Percentiles rank a stretch among this genome's conserved stretches.
phyloP scores from a whole-genome alignment of 2,888 invertebrate genomes.

The Pseudanteris insignis region DNA sequence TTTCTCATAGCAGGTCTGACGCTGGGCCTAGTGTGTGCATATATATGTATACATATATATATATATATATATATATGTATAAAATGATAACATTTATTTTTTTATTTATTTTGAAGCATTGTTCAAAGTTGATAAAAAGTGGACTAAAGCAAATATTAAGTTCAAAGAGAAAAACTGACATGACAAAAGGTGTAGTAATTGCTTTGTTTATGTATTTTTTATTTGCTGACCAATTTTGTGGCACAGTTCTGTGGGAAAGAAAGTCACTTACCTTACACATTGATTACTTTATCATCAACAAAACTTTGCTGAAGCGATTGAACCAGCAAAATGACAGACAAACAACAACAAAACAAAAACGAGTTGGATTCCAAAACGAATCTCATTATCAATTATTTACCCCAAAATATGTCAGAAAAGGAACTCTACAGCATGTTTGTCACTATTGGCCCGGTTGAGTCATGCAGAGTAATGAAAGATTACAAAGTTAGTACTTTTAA shows the following conservation, averaged over 20 bases:
- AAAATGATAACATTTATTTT: constrained; percentile 64
- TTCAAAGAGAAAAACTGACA: constrained; percentile 6
- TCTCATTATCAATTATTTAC: constrained; percentile 94
- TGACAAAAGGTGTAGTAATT: constrained; percentile 58
- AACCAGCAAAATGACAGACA: constrained; percentile 61
- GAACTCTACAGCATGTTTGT: constrained; percentile 90
- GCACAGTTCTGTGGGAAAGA: constrained; percentile 62
- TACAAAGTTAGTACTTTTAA: constrained; percentile 74
- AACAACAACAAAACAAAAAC: constrained; percentile 50
- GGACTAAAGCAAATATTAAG: not conserved
- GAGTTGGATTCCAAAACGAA: constrained; percentile 73
- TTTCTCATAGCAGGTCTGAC: constrained; percentile 66
- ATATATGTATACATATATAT: too few relatives aligned
- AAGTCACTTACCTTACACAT: constrained; percentile 37
- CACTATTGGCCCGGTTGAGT: constrained; percentile 87
- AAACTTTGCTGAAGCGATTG: constrained; percentile 27
- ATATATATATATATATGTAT: too few relatives aligned
- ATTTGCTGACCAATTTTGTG: constrained; percentile 64
- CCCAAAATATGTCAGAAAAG: constrained; percentile 91
- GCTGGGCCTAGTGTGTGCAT: constrained; percentile 57
- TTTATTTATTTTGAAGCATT: constrained; percentile 60
- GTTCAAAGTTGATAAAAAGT: constrained; percentile 3
- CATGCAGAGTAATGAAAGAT: constrained; percentile 91
- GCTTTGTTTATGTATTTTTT: constrained; percentile 67
- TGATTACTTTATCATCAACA: constrained; percentile 1